phyloP scores from a whole-genome alignment of 2,113 vertebrate genomes.

The Solenodon paradoxus region DNA sequence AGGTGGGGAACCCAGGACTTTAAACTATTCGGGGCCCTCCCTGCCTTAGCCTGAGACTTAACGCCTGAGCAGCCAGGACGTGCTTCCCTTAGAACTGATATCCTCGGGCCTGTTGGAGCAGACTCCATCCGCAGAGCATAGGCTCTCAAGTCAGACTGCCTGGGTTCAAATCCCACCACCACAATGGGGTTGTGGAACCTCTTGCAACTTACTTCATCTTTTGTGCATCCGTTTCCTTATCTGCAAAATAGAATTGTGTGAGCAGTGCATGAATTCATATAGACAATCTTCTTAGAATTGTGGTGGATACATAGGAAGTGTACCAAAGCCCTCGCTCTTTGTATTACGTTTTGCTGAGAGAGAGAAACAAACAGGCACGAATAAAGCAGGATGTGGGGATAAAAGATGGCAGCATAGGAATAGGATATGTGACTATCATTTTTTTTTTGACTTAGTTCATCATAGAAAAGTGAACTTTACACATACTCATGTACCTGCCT shows the following conservation, averaged over 20 bases:
- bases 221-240: neutral
- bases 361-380: neutral
- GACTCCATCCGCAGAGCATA: neutral
- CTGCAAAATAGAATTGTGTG: neutral
- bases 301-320: neutral
- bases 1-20: too few species aligned
- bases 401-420: neutral
- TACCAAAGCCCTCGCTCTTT: neutral
- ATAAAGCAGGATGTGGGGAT: neutral
- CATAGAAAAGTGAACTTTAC: neutral
- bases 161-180: neutral
- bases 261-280: neutral
- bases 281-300: neutral
- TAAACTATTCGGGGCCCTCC: too few species aligned
- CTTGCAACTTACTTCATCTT: neutral
- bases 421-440: neutral
- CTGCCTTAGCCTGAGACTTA: too few species aligned
- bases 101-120: neutral
- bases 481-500: neutral
- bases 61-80: too few species aligned
- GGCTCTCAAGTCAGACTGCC: neutral
- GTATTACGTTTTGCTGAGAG: neutral
- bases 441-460: neutral
- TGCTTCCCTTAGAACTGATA: neutral
- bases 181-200: neutral